Evolutionary conservation across 2,888 invertebrate genomes (phyloP).

Genomic region (Seira musarum): DNA sequence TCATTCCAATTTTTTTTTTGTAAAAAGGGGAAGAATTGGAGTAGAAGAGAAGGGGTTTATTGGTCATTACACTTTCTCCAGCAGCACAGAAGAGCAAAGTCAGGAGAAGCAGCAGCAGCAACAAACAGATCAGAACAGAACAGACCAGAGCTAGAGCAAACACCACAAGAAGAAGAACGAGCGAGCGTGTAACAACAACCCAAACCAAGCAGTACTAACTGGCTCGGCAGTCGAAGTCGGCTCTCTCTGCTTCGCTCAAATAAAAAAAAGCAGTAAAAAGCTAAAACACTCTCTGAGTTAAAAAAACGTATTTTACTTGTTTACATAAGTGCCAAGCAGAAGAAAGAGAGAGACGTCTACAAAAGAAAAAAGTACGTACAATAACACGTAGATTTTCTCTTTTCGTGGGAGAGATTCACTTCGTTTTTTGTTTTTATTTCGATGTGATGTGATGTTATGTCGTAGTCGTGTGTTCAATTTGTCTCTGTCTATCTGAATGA

Average conservation of each 20-base stretch:
- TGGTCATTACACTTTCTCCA: conserved; percentile 61
- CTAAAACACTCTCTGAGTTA: no score
- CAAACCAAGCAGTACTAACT: background rate
- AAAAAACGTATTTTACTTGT: background rate
- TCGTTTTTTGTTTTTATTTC: background rate
- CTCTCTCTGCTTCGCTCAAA: no score
- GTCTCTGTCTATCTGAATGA: background rate
- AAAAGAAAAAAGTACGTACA: no score
- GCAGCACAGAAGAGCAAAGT: no score
- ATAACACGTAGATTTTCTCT: background rate
- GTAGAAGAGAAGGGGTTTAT: conserved; percentile 35
- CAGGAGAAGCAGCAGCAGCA: background rate
- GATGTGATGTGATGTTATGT: background rate
- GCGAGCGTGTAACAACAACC: background rate
- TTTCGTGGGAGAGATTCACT: background rate
- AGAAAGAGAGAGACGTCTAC: no score
- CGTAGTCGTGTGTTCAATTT: background rate
- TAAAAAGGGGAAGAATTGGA: conserved; percentile 20
- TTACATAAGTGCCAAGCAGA: no score
- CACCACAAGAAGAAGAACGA: background rate
- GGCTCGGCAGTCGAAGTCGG: no score
- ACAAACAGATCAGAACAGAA: background rate
- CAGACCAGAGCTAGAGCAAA: background rate
- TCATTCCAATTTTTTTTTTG: background rate
- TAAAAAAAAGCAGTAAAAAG: no score